phyloP scores from a whole-genome alignment of 1,140 invertebrate species.

The Bombus haemorrhoidalis region DNA sequence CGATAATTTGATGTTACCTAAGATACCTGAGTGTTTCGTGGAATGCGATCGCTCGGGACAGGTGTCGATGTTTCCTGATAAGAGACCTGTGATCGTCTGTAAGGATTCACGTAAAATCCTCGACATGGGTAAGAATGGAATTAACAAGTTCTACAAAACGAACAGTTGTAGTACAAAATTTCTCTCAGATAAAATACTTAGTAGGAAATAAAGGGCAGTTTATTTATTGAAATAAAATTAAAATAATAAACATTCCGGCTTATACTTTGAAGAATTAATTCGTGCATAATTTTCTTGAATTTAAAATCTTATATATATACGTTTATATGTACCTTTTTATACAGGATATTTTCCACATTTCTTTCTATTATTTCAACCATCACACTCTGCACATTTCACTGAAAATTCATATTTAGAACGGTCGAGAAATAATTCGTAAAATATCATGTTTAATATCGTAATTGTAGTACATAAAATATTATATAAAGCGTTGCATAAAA shows the following conservation, averaged over 20 bases:
- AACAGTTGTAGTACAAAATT: not conserved
- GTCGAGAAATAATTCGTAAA: not conserved
- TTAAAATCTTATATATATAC: not conserved
- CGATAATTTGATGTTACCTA: not conserved
- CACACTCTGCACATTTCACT: not conserved
- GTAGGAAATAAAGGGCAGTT: not conserved
- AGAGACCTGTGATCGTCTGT: conserved; percentile 21
- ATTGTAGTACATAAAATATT: no score
- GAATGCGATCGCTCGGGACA: not conserved
- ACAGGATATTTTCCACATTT: not conserved
- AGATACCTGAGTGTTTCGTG: conserved; percentile 15
- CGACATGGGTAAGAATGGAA: not conserved
- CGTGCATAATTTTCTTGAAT: no score
- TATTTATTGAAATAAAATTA: not conserved
- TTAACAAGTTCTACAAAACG: conserved; percentile 15
- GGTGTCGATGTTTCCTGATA: conserved; percentile 20
- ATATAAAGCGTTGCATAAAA: no score
- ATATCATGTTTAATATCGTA: no score
- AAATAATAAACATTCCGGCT: no score
- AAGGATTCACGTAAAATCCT: not conserved
- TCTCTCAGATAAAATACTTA: not conserved
- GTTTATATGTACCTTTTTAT: not conserved
- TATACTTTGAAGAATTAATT: no score
- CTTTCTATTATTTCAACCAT: not conserved
- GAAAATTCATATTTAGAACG: not conserved